Conservation (phyloP, 2,113 vertebrate genomes). For the Chunga burmeisteri region DNA sequence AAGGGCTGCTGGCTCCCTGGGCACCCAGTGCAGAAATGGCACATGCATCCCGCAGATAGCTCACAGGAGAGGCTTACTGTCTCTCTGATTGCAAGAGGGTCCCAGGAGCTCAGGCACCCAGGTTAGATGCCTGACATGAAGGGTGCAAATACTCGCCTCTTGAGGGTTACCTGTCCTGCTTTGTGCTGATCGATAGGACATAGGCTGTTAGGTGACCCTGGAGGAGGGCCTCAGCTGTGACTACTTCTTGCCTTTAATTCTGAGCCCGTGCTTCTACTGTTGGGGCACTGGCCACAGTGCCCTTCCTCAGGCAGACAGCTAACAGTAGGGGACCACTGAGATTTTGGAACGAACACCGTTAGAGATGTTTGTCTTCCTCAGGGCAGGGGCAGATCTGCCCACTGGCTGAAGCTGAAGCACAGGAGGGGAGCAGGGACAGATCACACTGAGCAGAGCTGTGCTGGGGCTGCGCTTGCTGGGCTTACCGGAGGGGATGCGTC, state of each 20-base stretch:
- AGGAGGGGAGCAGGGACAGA: neutral
- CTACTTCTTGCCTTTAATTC: neutral
- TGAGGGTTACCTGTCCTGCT: neutral
- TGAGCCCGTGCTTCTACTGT: neutral
- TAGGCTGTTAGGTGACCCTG: neutral
- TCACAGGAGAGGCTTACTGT: neutral
- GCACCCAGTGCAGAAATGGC: neutral
- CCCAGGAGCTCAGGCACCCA: neutral
- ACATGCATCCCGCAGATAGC: neutral
- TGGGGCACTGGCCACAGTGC: neutral
- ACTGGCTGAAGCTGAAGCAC: neutral
- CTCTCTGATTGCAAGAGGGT: neutral
- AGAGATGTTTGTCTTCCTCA: neutral
- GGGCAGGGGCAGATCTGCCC: neutral
- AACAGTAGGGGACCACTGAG: neutral
- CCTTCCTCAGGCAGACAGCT: neutral
- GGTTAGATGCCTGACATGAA: neutral
- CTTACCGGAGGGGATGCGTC: fast-evolving
- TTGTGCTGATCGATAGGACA: fast-evolving
- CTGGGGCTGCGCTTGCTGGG: neutral
- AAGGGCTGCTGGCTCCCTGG: neutral
- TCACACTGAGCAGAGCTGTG: neutral
- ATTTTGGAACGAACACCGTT: neutral
- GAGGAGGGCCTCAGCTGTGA: neutral
- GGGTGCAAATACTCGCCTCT: neutral